Percentiles rank a stretch among this genome's conserved stretches.
phyloP scores from a whole-genome alignment of 2,113 vertebrate genomes.

The Hiodon tergisus region DNA sequence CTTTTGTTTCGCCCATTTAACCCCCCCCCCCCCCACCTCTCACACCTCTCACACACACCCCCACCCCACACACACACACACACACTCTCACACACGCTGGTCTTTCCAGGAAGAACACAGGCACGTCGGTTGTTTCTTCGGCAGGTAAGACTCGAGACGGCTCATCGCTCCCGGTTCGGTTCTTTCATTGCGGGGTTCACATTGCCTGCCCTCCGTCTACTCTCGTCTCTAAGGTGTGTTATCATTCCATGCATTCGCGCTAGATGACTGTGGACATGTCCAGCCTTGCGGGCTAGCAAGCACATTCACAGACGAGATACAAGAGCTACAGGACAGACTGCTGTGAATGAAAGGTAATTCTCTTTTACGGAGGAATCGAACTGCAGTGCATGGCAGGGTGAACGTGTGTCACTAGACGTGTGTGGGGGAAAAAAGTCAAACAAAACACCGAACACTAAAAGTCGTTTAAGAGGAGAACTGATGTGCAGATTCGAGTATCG shows the following conservation, averaged over 20 bases:
- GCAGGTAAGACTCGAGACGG: conserved; percentile 5
- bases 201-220: background rate
- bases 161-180: background rate
- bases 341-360: too few relatives aligned
- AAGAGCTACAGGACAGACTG: background rate
- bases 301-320: background rate
- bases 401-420: too few relatives aligned
- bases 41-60: background rate
- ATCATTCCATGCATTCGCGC: conserved; percentile 14
- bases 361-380: background rate
- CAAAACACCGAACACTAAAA: too few relatives aligned
- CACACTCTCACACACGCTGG: background rate
- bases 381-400: too few relatives aligned
- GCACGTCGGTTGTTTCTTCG: background rate
- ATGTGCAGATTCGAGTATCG: too few relatives aligned
- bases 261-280: conserved; percentile 30
- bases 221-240: conserved; percentile 31
- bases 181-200: background rate
- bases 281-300: conserved; percentile 1
- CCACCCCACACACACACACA: background rate
- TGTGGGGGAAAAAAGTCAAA: too few relatives aligned
- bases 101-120: background rate
- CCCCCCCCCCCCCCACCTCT: background rate
- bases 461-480: too few relatives aligned
- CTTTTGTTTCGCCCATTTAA: too few relatives aligned